A percentile compares a stretch with the other conserved stretches of the same genome.
These are phyloP conservation scores for Aurelia sp. DNA, from an alignment of 30 jellyfish, hydroid and myxozoan genomes.

Conservation along the genomic window DNA sequence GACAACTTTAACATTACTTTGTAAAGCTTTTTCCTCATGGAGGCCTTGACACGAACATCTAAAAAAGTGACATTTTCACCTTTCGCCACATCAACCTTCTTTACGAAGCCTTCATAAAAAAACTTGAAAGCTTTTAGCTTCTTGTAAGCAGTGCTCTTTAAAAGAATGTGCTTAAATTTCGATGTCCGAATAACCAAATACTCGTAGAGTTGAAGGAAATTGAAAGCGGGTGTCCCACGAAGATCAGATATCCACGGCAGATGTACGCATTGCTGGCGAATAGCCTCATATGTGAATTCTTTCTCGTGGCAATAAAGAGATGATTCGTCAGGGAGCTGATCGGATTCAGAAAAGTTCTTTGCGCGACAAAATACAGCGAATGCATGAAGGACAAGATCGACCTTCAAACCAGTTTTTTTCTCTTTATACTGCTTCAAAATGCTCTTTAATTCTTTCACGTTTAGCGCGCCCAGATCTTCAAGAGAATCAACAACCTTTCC, in stretches of 20 bases:
- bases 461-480: slow-evolving; percentile 36
- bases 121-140: slow-evolving; percentile 60
- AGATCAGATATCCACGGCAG: slow-evolving; percentile 64
- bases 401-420: slow-evolving; percentile 53
- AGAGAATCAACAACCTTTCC: slow-evolving; percentile 47
- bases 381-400: slow-evolving; percentile 54
- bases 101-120: slow-evolving; percentile 53
- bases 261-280: slow-evolving; percentile 26
- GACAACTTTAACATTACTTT: slow-evolving; percentile 7
- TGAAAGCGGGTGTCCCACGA: slow-evolving; percentile 49
- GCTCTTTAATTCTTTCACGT: slow-evolving; percentile 14
- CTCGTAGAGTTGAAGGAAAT: slow-evolving; percentile 41
- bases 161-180: slow-evolving; percentile 47
- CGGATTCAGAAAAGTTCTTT: slow-evolving; percentile 4
- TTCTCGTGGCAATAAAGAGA: slow-evolving; percentile 12
- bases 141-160: slow-evolving; percentile 61
- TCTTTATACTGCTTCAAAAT: slow-evolving; percentile 32
- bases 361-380: slow-evolving; percentile 54
- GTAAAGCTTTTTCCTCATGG: slow-evolving; percentile 22
- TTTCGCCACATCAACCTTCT: slow-evolving; percentile 22
- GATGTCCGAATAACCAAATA: slow-evolving; percentile 52
- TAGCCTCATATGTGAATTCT: slow-evolving; percentile 30
- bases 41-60: slow-evolving; percentile 47
- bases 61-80: slow-evolving; percentile 4
- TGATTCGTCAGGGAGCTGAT: slow-evolving; percentile 8